Evolutionary conservation across 1,140 invertebrate species (phyloP).

Genomic region (Polyergus mexicanus): DNA sequence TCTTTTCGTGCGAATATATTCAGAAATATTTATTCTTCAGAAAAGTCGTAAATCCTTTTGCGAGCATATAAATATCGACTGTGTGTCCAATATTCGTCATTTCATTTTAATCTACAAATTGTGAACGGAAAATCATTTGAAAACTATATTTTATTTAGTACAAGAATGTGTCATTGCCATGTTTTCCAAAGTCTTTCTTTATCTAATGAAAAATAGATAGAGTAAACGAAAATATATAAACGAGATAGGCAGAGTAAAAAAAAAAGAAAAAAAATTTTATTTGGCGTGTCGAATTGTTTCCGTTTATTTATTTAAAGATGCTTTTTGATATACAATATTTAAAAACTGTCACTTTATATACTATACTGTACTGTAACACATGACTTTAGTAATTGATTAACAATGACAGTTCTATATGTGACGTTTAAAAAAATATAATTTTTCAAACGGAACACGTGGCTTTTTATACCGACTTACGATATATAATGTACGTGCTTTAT

Average conservation of each 20-base stretch:
- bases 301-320: background rate
- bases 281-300: background rate
- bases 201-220: background rate
- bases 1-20: constrained; percentile 3
- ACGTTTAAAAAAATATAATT: background rate
- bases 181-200: background rate
- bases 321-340: background rate
- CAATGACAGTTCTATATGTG: background rate
- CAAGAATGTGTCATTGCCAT: no score
- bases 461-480: constrained; percentile 3
- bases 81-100: constrained; percentile 25
- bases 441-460: background rate
- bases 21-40: constrained; percentile 46
- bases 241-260: background rate
- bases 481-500: background rate
- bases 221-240: background rate
- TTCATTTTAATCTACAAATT: constrained; percentile 8
- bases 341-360: background rate
- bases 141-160: background rate
- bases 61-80: constrained; percentile 58
- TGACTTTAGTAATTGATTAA: background rate
- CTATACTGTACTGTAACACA: background rate
- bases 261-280: background rate
- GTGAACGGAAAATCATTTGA: background rate
- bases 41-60: constrained; percentile 54